These are phyloP conservation scores for Uloborus plumipes DNA, from an alignment of 2,888 invertebrate species.

Conservation along the genomic window DNA sequence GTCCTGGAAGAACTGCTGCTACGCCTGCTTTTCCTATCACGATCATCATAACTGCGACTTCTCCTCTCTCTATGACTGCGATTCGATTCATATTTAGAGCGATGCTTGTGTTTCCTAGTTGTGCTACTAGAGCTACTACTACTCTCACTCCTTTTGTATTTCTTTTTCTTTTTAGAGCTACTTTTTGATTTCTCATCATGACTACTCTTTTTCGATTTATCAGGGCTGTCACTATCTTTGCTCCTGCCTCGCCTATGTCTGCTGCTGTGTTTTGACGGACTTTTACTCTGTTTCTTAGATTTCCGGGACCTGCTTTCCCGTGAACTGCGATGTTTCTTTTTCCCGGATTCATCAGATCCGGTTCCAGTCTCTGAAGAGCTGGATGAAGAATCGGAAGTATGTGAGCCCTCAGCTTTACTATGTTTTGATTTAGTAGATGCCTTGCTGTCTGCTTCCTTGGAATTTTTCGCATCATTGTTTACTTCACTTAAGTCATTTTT, in stretches of 20 bases:
- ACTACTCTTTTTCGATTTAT: conserved; percentile 22
- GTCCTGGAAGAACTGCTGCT: conserved; percentile 27
- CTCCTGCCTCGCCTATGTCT: conserved; percentile 16
- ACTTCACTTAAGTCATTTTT: conserved; percentile 1
- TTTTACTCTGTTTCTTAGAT: conserved; percentile 26
- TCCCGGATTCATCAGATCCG: conserved; percentile 26
- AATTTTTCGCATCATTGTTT: not conserved
- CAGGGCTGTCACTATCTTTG: conserved; percentile 48
- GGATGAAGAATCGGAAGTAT: conserved; percentile 37
- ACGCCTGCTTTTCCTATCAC: conserved; percentile 23
- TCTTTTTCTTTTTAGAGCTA: conserved; percentile 49
- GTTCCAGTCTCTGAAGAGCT: conserved; percentile 44
- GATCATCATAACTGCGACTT: conserved; percentile 39
- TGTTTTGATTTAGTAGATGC: not conserved
- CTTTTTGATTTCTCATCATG: conserved; percentile 35
- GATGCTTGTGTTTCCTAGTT: conserved; percentile 16
- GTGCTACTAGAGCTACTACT: conserved; percentile 42
- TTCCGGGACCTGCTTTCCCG: not conserved
- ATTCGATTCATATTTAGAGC: conserved; percentile 31
- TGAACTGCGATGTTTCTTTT: conserved; percentile 20
- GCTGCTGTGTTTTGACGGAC: conserved; percentile 11
- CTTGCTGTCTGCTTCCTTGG: conserved; percentile 2
- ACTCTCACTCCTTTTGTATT: conserved; percentile 41
- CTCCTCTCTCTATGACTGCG: conserved; percentile 45
- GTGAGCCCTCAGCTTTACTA: conserved; percentile 12